These are phyloP conservation scores for Zygothrica quintamaculata DNA, from an alignment of 2,888 invertebrate genomes.

Conservation along the genomic window DNA sequence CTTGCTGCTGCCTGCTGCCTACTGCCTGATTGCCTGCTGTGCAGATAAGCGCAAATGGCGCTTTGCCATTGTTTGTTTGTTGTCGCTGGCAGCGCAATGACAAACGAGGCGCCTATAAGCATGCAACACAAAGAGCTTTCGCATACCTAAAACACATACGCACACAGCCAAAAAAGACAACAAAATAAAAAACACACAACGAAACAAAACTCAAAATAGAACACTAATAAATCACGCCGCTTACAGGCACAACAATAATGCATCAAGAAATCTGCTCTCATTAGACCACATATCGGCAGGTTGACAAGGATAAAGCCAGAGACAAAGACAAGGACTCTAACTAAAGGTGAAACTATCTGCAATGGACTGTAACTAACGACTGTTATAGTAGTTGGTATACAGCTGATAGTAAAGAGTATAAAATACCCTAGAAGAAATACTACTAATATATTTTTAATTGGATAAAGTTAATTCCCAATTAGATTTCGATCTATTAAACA, in stretches of 20 bases:
- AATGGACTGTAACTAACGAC: conserved; percentile 32
- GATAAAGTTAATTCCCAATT: too few relatives aligned
- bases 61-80: conserved; percentile 46
- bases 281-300: conserved; percentile 46
- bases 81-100: conserved; percentile 49
- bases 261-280: conserved; percentile 38
- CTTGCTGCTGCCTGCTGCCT: too few relatives aligned
- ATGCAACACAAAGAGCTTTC: conserved; percentile 40
- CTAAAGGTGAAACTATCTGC: conserved; percentile 12
- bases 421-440: too few relatives aligned
- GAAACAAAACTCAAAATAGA: conserved; percentile 41
- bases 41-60: conserved; percentile 68
- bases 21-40: conserved; percentile 51
- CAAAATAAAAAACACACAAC: too few relatives aligned
- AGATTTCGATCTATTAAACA: too few relatives aligned
- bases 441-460: too few relatives aligned
- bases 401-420: too few relatives aligned
- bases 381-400: not conserved
- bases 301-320: conserved; percentile 23
- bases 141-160: too few relatives aligned
- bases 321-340: conserved; percentile 6
- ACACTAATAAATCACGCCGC: conserved; percentile 67
- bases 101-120: conserved; percentile 62
- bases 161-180: conserved; percentile 8
- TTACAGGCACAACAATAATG: conserved; percentile 11